phyloP scores from a whole-genome alignment of 2,888 invertebrate genomes.

The Drosophila neonasuta region DNA sequence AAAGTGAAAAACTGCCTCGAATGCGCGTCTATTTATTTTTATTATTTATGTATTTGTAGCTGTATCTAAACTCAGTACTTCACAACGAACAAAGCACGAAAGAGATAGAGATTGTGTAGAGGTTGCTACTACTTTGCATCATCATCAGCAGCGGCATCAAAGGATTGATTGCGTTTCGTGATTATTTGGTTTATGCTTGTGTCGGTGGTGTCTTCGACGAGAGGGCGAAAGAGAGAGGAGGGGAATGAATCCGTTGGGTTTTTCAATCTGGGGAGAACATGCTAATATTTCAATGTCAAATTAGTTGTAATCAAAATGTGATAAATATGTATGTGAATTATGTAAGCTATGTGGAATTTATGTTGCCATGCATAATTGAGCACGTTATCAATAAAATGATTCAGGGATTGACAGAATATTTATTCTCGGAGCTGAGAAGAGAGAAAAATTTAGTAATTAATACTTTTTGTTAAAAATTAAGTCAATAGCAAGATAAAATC shows the following conservation, averaged over 20 bases:
- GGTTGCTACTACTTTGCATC: constrained; percentile 43
- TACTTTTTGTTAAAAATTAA: neutral
- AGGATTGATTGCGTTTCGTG: constrained; percentile 72
- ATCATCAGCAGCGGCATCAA: constrained; percentile 40
- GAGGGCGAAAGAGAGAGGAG: constrained; percentile 3
- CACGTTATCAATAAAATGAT: constrained; percentile 38
- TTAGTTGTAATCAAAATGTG: constrained; percentile 71
- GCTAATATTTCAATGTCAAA: constrained; percentile 75
- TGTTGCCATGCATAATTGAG: constrained; percentile 49
- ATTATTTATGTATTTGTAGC: constrained; percentile 67
- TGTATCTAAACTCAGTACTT: constrained; percentile 12
- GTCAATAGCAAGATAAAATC: neutral
- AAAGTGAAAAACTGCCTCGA: constrained; percentile 50
- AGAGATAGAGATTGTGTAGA: neutral
- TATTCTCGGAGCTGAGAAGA: neutral
- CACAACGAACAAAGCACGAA: neutral
- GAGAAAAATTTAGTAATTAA: neutral
- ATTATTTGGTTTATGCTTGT: constrained; percentile 50
- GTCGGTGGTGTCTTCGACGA: constrained; percentile 5
- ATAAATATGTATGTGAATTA: constrained; percentile 66
- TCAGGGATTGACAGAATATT: neutral
- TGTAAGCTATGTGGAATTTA: constrained; percentile 42
- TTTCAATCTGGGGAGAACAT: constrained; percentile 19
- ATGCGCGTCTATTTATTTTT: constrained; percentile 49
- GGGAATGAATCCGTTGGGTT: constrained; percentile 1